These are phyloP conservation scores for Micromussa lordhowensis DNA, from an alignment of 92 coral and sea anemone species.

Conservation along the genomic window DNA sequence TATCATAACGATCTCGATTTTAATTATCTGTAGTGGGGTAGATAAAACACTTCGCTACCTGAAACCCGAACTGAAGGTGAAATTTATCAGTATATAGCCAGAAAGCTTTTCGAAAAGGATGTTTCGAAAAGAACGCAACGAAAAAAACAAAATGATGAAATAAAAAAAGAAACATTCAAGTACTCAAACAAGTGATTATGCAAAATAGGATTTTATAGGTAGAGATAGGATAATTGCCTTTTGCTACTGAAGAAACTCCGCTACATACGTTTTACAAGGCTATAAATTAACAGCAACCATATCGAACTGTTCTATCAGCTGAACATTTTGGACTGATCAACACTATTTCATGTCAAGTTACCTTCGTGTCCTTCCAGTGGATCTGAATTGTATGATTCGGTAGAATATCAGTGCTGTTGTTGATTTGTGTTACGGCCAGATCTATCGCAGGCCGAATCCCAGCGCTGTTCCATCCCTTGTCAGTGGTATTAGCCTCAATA, in stretches of 20 bases:
- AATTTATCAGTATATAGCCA: no score
- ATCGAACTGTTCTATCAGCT: no score
- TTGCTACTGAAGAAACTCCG: no score
- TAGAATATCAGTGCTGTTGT: constrained; percentile 45
- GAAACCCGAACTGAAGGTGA: neutral
- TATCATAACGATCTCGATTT: no score
- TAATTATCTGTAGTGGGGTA: neutral
- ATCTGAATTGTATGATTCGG: constrained; percentile 41
- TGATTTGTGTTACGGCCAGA: constrained; percentile 62
- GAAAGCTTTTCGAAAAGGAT: neutral
- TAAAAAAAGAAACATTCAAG: no score
- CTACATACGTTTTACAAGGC: neutral
- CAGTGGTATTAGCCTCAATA: constrained; percentile 53
- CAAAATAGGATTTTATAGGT: neutral
- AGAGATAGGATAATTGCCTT: neutral
- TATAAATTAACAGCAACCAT: no score
- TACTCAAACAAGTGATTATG: neutral
- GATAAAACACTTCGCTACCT: neutral
- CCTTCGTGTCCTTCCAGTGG: constrained; percentile 67
- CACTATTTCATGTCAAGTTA: constrained; percentile 1
- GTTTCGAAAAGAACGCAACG: neutral
- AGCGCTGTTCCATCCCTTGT: constrained; percentile 66
- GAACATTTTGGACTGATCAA: neutral
- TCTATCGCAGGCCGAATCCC: constrained; percentile 70
- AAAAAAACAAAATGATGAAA: no score